Evolutionary conservation across 2,113 vertebrate genomes (phyloP), one percentile per base, ranked within the genome.

Genomic region (Poeciliopsis turrubarensis): DNA sequence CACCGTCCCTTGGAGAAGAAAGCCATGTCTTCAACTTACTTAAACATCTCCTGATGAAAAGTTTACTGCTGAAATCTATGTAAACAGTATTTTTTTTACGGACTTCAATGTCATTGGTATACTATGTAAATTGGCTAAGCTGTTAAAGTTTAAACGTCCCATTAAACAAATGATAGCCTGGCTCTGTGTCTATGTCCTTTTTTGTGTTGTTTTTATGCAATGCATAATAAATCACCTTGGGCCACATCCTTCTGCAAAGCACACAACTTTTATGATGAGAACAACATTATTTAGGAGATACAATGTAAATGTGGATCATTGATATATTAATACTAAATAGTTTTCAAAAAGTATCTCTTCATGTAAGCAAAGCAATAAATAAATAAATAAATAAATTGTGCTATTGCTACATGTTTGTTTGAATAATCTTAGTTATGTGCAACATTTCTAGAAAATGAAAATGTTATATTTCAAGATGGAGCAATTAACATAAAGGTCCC

Each of bases 11-110:
- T 27, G 27, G 79, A 67, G 77, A 83, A 80, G 69, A 78, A 32
- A 63, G 41, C 47, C 22, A n/a, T 68, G 31, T 80, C 73, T 34
- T 63, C 0, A 31, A 75, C 75, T 77, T 61, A 67, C 78, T 34
- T 72, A 85, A 81, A 70, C 70, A 82, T 71, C 51, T 30, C 15
- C 75, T 81, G 73, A 86, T 80, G 85, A 87, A 85, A 89, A 70
- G 67, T 83, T 79, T 77, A 80, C 83, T 67, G 60, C 66, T 82
- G 27, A 84, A 83, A 80, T 19, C 39, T 62, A n/a, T 69, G 72
- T 65, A 2, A 15, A 19, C 34, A 5, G 11, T 77, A 27, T 64
- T 78, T 1, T 1, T 65, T 81, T 68, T 29, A 30, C 8, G 54
- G 73, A 73, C 37, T 41, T 73, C 12, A 14, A 22, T 51, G 68